A percentile compares a stretch with the other conserved stretches of the same genome.
phyloP scores from a whole-genome alignment of 2,113 vertebrate species.

The Microtus oregoni region DNA sequence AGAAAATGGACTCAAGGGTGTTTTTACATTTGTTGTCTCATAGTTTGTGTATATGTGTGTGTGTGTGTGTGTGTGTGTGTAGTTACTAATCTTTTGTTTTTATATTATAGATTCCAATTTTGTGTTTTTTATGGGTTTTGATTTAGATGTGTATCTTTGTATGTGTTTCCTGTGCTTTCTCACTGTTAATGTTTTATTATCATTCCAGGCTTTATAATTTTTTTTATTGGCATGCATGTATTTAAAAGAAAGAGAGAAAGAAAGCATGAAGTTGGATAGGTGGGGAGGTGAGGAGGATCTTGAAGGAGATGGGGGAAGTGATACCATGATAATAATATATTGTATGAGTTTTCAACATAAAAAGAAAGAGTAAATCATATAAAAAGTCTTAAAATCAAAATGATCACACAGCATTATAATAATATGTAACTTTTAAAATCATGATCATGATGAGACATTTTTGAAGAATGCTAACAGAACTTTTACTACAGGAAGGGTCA shows the following conservation, averaged over 20 bases:
- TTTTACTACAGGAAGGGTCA: neutral
- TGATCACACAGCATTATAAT: neutral
- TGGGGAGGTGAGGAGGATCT: rapidly evolving
- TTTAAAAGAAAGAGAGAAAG: neutral
- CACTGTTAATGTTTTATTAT: no score
- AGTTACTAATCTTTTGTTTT: neutral
- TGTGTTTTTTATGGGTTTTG: neutral
- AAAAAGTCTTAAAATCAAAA: neutral
- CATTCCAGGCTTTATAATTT: neutral
- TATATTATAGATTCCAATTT: neutral
- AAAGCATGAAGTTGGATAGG: neutral
- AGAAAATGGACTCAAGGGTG: neutral
- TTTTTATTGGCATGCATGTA: neutral
- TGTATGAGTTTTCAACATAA: neutral
- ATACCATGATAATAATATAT: neutral
- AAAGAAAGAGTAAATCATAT: neutral
- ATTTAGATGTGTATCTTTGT: neutral
- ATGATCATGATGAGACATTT: neutral
- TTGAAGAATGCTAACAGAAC: neutral
- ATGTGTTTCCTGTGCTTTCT: neutral
- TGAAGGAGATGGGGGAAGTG: neutral
- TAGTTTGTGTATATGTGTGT: neutral
- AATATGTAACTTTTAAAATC: neutral
- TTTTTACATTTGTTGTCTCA: neutral
- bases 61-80: no score